A percentile compares a stretch with the other conserved stretches of the same genome.
phyloP scores from a whole-genome alignment of 2,797 vertebrate species.

The Bryconaethiops microstoma region DNA sequence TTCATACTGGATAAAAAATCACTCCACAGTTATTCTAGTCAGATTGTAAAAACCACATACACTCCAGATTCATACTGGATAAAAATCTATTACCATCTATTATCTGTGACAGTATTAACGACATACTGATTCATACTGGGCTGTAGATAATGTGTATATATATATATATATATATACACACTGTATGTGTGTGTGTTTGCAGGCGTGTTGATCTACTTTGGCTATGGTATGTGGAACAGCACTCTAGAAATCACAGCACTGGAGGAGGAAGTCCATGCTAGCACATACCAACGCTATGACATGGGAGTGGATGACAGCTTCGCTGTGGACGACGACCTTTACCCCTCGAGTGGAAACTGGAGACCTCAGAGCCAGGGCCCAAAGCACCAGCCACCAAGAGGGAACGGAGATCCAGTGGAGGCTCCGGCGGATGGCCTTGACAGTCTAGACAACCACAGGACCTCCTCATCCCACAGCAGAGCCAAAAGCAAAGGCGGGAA shows the following conservation, averaged over 20 bases:
- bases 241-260: slow-evolving; percentile 92
- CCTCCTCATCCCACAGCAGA: slow-evolving; percentile 70
- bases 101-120: too few relatives aligned
- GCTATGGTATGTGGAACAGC: slow-evolving; percentile 98
- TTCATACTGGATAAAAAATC: not conserved
- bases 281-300: slow-evolving; percentile 96
- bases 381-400: slow-evolving; percentile 68
- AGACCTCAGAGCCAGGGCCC: slow-evolving; percentile 73
- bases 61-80: not conserved
- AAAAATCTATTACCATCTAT: too few relatives aligned
- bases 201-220: slow-evolving; percentile 97
- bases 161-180: too few relatives aligned
- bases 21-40: not conserved
- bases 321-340: slow-evolving; percentile 85
- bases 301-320: slow-evolving; percentile 93
- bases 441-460: slow-evolving; percentile 74
- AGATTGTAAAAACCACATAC: not conserved
- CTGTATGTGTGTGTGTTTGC: slow-evolving; percentile 36
- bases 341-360: slow-evolving; percentile 71
- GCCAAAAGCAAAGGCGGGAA: slow-evolving; percentile 84
- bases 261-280: slow-evolving; percentile 92
- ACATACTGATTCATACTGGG: too few relatives aligned
- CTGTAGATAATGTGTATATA: too few relatives aligned
- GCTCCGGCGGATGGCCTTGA: slow-evolving; percentile 56
- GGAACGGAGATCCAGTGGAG: slow-evolving; percentile 78